These are phyloP conservation scores for Zootermopsis nevadensis DNA, from an alignment of 2,888 invertebrate species.

Conservation along the genomic window DNA sequence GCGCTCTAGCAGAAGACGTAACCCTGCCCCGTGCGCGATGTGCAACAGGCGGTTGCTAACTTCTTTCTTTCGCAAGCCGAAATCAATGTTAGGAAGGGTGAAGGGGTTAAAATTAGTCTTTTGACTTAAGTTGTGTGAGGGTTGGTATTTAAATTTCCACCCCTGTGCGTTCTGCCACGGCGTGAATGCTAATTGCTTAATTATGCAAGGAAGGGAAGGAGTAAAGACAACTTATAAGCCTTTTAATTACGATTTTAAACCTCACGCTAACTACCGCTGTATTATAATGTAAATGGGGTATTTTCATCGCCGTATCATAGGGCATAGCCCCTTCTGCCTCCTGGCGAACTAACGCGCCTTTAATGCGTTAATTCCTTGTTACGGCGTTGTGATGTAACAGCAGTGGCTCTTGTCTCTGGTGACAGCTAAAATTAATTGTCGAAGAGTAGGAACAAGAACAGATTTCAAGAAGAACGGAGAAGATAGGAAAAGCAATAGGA, in stretches of 20 bases:
- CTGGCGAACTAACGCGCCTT: neutral
- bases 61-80: slow-evolving; percentile 24
- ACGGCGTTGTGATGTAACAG: neutral
- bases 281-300: slow-evolving; percentile 29
- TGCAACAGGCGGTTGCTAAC: slow-evolving; percentile 40
- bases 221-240: slow-evolving; percentile 37
- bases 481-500: neutral
- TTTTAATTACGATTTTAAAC: slow-evolving; percentile 46
- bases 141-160: neutral
- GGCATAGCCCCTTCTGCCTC: slow-evolving; percentile 14
- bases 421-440: slow-evolving; percentile 20
- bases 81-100: slow-evolving; percentile 21
- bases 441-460: neutral
- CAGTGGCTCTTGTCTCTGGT: neutral
- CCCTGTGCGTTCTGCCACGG: neutral
- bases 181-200: slow-evolving; percentile 53
- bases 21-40: neutral
- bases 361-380: slow-evolving; percentile 31
- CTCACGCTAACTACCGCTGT: neutral
- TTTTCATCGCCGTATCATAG: slow-evolving; percentile 6
- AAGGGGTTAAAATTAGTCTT: slow-evolving; percentile 31
- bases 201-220: slow-evolving; percentile 48
- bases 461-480: neutral
- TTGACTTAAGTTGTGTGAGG: neutral
- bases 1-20: neutral